These are phyloP conservation scores for Branchellion lobata DNA, from an alignment of 2,888 invertebrate genomes.

Conservation along the genomic window DNA sequence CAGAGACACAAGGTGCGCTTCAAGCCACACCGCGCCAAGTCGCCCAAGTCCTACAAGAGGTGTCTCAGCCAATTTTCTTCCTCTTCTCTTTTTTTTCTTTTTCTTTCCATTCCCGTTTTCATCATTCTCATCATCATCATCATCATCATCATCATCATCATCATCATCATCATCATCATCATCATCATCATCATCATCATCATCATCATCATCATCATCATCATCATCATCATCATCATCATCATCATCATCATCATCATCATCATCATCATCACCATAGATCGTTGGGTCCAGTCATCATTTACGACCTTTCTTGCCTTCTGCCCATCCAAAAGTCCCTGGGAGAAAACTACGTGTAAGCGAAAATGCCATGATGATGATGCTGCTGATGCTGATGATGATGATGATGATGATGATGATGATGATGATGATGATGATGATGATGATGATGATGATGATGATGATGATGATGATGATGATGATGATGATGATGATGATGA, in stretches of 20 bases:
- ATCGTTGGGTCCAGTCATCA: slow-evolving; percentile 61
- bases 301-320: slow-evolving; percentile 73
- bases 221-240: slow-evolving; percentile 1
- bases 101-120: neutral
- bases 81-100: neutral
- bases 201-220: neutral
- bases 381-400: neutral
- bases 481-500: slow-evolving; percentile 23
- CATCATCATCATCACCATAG: neutral
- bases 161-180: slow-evolving; percentile 4
- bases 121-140: slow-evolving; percentile 1
- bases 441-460: neutral
- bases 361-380: neutral
- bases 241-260: slow-evolving; percentile 5
- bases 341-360: slow-evolving; percentile 78
- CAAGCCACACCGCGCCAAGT: neutral
- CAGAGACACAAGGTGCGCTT: no score
- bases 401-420: neutral
- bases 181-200: slow-evolving; percentile 3
- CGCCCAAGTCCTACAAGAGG: slow-evolving; percentile 1
- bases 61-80: neutral
- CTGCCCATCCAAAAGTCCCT: slow-evolving; percentile 78
- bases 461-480: neutral
- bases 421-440: neutral
- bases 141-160: neutral